Evolutionary conservation across 2,888 invertebrate genomes (phyloP).

Genomic region (Dinocampus coccinellae): DNA sequence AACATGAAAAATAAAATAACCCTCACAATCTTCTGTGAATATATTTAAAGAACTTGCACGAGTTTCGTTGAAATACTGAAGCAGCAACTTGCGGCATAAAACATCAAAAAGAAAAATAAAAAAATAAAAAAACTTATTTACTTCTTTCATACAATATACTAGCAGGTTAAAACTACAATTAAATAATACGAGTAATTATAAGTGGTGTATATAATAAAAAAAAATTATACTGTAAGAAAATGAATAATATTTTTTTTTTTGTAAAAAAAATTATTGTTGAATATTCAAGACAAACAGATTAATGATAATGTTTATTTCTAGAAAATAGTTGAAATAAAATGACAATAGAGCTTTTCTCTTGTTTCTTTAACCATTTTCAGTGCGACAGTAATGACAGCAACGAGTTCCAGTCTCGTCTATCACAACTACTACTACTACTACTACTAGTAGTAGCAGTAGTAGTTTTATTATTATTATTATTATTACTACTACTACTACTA

Average conservation of each 20-base stretch:
- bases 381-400: slow-evolving; percentile 1
- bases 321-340: neutral
- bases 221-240: neutral
- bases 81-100: no score
- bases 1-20: neutral
- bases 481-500: neutral
- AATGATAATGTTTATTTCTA: neutral
- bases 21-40: no score
- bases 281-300: neutral
- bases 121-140: neutral
- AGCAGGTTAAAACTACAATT: neutral
- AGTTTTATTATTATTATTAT: neutral
- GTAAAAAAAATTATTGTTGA: neutral
- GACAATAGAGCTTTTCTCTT: neutral
- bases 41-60: no score
- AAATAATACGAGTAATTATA: neutral
- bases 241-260: neutral
- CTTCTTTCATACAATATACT: neutral
- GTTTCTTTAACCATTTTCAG: neutral
- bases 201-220: neutral
- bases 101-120: no score
- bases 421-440: neutral
- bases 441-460: neutral
- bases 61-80: no score
- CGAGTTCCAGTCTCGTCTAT: neutral